Evolutionary conservation across 2,113 vertebrate species (phyloP).

Genomic region (Rafetus swinhoei): DNA sequence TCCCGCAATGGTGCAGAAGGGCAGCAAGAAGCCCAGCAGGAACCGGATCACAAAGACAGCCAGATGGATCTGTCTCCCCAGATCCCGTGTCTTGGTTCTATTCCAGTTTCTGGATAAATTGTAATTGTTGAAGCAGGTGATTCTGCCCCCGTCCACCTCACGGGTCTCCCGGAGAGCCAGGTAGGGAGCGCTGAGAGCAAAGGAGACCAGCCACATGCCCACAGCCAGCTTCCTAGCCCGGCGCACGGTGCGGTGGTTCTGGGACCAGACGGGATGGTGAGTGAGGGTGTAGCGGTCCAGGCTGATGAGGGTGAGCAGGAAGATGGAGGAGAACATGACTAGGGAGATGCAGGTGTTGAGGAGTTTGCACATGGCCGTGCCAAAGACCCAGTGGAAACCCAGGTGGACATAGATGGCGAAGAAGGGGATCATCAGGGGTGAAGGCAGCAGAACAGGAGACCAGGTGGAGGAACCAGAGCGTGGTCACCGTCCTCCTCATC

Average conservation of each 20-base stretch:
- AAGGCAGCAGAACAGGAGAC: no score
- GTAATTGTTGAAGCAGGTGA: conserved; percentile 32
- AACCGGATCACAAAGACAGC: conserved; percentile 40
- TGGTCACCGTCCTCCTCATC: neutral
- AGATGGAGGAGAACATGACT: neutral
- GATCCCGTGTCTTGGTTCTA: neutral
- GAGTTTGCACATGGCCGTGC: no score
- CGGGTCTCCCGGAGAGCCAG: neutral
- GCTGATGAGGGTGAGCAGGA: neutral
- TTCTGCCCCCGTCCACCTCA: neutral
- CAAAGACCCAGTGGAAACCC: no score
- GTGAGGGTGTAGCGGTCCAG: conserved; percentile 47
- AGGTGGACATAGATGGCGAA: no score
- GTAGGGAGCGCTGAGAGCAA: neutral
- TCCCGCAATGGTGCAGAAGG: conserved; percentile 80
- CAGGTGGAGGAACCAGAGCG: no score
- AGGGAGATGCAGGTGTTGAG: neutral
- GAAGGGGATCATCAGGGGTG: no score
- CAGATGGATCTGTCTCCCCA: conserved; percentile 7
- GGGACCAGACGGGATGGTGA: conserved; percentile 62
- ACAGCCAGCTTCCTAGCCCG: conserved; percentile 19
- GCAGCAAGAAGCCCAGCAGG: conserved; percentile 79
- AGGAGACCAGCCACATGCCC: conserved; percentile 52
- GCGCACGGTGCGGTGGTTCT: conserved; percentile 33
- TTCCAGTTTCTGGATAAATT: conserved; percentile 12